Conservation (phyloP, 2,888 invertebrate species). For the Calameuta filiformis region DNA sequence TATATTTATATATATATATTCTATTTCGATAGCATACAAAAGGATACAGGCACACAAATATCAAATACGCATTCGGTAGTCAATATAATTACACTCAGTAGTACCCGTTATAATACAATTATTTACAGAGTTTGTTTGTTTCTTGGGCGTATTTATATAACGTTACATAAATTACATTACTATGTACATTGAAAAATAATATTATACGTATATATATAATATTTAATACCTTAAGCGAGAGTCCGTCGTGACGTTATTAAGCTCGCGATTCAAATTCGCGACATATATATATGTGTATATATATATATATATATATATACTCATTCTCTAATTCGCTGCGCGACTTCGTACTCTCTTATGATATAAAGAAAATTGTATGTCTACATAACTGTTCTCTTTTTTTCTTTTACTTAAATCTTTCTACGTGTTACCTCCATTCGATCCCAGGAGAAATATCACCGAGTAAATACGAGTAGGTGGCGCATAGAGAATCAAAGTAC, state of each 20-base stretch:
- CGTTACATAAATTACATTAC: constrained; percentile 56
- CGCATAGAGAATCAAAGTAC: constrained; percentile 36
- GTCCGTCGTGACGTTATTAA: background rate
- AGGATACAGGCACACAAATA: constrained; percentile 66
- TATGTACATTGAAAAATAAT: constrained; percentile 54
- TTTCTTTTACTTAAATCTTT: background rate
- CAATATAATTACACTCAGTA: constrained; percentile 62
- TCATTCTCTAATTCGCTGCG: background rate
- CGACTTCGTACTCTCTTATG: background rate
- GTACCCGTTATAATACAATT: constrained; percentile 53
- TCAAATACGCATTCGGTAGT: constrained; percentile 62
- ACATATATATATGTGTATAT: background rate
- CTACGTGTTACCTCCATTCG: background rate
- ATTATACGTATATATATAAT: constrained; percentile 21
- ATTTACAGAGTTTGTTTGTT: constrained; percentile 41
- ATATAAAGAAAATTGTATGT: background rate
- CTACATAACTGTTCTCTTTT: background rate
- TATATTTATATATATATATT: constrained; percentile 23
- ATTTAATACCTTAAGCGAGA: constrained; percentile 21
- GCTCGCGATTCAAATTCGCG: background rate
- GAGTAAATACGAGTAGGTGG: constrained; percentile 10
- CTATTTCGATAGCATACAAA: constrained; percentile 62
- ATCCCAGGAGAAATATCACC: background rate
- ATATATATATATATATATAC: background rate
- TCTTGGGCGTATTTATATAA: constrained; percentile 35